Conservation (phyloP, 2,113 vertebrate species). For the Dasyprocta punctata region DNA sequence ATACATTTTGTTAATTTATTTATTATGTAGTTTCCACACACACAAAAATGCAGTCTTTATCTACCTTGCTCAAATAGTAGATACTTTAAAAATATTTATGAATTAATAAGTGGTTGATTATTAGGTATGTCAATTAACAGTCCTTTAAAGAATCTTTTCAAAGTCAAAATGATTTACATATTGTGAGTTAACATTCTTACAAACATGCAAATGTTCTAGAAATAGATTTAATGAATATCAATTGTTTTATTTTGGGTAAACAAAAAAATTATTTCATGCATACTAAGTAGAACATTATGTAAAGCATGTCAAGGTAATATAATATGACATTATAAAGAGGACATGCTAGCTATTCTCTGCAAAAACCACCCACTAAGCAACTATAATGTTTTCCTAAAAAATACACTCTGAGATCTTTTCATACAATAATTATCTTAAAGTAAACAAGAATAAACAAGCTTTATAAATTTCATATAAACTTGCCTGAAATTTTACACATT, state of each 20-base stretch:
- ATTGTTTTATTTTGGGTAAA: slow-evolving; percentile 23
- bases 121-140: background rate
- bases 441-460: background rate
- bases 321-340: background rate
- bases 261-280: slow-evolving; percentile 41
- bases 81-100: slow-evolving; percentile 29
- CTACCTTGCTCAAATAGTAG: background rate
- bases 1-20: background rate
- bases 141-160: slow-evolving; percentile 1
- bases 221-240: background rate
- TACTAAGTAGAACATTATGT: background rate
- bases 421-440: background rate
- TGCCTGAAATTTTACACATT: slow-evolving; percentile 22
- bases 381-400: slow-evolving; percentile 9
- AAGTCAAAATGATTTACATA: slow-evolving; percentile 13
- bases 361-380: slow-evolving; percentile 7
- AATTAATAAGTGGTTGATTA: slow-evolving; percentile 10
- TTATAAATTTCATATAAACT: background rate
- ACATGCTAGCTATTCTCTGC: background rate
- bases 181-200: background rate
- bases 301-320: slow-evolving; percentile 1
- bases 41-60: background rate
- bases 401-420: background rate
- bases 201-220: slow-evolving; percentile 15
- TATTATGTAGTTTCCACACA: background rate